A percentile compares a stretch with the other conserved stretches of the same genome.
Evolutionary conservation across 2,888 invertebrate species (phyloP).

Genomic region (Tipula confusa): DNA sequence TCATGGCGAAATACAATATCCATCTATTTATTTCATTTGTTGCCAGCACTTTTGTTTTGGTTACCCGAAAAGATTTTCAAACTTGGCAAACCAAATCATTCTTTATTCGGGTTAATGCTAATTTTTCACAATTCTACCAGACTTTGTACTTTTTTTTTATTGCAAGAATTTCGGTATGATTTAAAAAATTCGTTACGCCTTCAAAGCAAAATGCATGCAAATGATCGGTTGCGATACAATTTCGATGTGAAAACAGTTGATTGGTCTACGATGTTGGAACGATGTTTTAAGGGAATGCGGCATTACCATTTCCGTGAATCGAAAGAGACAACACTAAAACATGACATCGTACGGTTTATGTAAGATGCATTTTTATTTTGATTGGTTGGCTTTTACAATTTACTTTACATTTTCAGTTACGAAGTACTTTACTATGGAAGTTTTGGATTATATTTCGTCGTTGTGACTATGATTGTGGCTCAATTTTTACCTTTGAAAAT

Average conservation of each 20-base stretch:
- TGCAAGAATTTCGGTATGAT: constrained; percentile 48
- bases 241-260: constrained; percentile 48
- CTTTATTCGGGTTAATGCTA: constrained; percentile 48
- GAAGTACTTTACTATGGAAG: background rate
- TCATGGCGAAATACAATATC: constrained; percentile 48
- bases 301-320: constrained; percentile 49
- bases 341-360: constrained; percentile 47
- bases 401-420: background rate
- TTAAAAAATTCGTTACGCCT: constrained; percentile 47
- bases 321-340: constrained; percentile 46
- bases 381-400: background rate
- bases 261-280: constrained; percentile 48
- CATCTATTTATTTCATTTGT: constrained; percentile 36
- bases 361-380: constrained; percentile 36
- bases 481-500: background rate
- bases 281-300: constrained; percentile 47
- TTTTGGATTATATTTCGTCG: background rate
- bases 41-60: constrained; percentile 40
- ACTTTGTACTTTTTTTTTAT: constrained; percentile 49
- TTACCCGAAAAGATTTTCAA: constrained; percentile 45
- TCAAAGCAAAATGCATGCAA: constrained; percentile 42
- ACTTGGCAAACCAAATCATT: constrained; percentile 48
- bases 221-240: constrained; percentile 46
- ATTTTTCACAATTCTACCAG: constrained; percentile 49
- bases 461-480: background rate